phyloP scores from a whole-genome alignment of 2,888 invertebrate species.

The Podabrus alpinus region DNA sequence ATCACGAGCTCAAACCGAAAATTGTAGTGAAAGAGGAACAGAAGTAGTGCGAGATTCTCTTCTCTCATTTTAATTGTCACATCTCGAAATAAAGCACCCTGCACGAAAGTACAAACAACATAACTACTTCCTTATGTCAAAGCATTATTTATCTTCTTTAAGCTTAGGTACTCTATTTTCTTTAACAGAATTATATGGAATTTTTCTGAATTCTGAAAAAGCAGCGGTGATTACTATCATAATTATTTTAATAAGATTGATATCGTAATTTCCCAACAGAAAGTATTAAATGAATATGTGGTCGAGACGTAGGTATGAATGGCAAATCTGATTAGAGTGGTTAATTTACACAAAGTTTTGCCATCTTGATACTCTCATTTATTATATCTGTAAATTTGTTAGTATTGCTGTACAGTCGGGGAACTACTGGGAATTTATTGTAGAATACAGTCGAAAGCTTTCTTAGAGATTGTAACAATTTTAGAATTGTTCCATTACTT shows the following conservation, averaged over 20 bases:
- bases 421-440: constrained; percentile 6
- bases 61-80: neutral
- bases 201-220: neutral
- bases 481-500: neutral
- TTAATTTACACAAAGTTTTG: constrained; percentile 9
- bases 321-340: constrained; percentile 7
- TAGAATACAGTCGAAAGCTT: neutral
- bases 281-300: neutral
- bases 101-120: neutral
- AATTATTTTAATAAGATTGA: neutral
- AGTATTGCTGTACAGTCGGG: neutral
- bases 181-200: neutral
- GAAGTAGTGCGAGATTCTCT: neutral
- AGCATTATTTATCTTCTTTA: neutral
- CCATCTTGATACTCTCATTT: constrained; percentile 9
- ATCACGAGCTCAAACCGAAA: neutral
- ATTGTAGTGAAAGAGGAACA: neutral
- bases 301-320: neutral
- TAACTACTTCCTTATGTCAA: neutral
- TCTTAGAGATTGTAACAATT: neutral
- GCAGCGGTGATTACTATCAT: neutral
- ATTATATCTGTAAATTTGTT: constrained; percentile 5
- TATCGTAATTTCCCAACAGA: neutral
- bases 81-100: neutral
- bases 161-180: neutral